phyloP scores from a whole-genome alignment of 2,888 invertebrate species.

The Chorisops tibialis region DNA sequence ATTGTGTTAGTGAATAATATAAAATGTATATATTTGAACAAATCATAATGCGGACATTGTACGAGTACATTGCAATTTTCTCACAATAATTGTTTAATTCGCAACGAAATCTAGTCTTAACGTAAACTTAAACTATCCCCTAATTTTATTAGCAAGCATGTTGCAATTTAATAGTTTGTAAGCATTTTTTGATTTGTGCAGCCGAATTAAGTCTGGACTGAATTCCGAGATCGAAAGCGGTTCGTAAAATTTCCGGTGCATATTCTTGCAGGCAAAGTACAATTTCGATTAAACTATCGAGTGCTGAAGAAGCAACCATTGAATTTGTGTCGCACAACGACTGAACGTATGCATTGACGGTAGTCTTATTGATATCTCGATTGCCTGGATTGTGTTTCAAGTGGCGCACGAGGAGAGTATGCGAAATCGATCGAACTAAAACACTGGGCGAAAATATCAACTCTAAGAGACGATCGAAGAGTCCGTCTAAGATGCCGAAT shows the following conservation, averaged over 20 bases:
- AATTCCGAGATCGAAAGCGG: slow-evolving; percentile 79
- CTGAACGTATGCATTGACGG: slow-evolving; percentile 73
- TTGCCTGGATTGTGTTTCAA: slow-evolving; percentile 64
- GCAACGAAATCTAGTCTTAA: not conserved
- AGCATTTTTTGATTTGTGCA: slow-evolving; percentile 72
- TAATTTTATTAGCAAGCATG: slow-evolving; percentile 63
- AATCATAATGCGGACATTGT: too few relatives aligned
- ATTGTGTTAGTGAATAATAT: too few relatives aligned
- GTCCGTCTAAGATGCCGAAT: slow-evolving; percentile 63
- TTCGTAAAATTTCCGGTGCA: slow-evolving; percentile 71
- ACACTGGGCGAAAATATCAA: slow-evolving; percentile 61
- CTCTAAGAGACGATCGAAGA: slow-evolving; percentile 63
- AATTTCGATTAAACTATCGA: slow-evolving; percentile 81
- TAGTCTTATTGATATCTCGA: slow-evolving; percentile 57
- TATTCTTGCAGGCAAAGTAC: slow-evolving; percentile 81
- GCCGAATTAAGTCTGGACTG: slow-evolving; percentile 74
- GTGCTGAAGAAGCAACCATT: slow-evolving; percentile 72
- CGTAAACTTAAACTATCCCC: not conserved
- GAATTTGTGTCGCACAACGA: slow-evolving; percentile 78
- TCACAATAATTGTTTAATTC: not conserved
- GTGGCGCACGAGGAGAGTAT: slow-evolving; percentile 68
- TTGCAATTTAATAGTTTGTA: slow-evolving; percentile 77
- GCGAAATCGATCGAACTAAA: slow-evolving; percentile 66
- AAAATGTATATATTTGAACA: too few relatives aligned
- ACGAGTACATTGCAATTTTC: too few relatives aligned